Base-by-base conservation (phyloP, 2,113 vertebrate species). In the Pica pica region DNA sequence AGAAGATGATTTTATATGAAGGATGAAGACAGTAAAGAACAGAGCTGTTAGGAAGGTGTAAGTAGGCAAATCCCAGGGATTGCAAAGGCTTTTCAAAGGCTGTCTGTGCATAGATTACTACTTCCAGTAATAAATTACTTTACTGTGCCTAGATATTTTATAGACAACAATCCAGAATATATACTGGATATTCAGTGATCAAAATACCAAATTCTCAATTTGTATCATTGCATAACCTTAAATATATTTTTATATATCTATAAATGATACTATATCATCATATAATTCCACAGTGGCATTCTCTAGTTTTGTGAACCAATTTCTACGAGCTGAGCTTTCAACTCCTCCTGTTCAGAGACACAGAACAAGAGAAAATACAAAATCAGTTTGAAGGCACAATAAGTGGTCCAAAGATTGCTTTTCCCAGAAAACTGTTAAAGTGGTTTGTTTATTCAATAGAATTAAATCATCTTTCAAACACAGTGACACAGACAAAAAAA, bases 361-460 rank as follows among this genome's bases (percentile, higher is more conserved):
- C 9, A 30, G 42, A 85, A 59, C 16, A 74, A 42, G 13, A 95
- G 42, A 69, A 93, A 84, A 79, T 2, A 80, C 9, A 73, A 61
- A 74, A 86, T 9, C 6, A 86, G 33, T 37, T 0, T 56, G 39
- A 64, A 83, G 35, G 53, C 50, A 87, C 26, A 82, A 52, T 44
- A 83, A 30, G 13, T 20, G 6, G 57, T 23, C 15, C 59, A 70
- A 65, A 81, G n/a, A 85, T 35, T 76, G 69, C 70, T 56, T 81
- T 87, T 73, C 70, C 83, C 95, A 90, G 90, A 92, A 96, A 96
- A 92, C 77, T 74, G 83, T 84, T 94, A 59, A 83, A 95, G 83
- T 91, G 78, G 18, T 97, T 98, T 98, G 53, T 98, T 98, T 98
- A 98, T 98, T 98, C 92, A 84, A 57, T 53, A 93, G 65, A 96